Evolutionary conservation across 2,113 vertebrate species (phyloP), one percentile per base, ranked within the genome.

Genomic region (Bos indicus): DNA sequence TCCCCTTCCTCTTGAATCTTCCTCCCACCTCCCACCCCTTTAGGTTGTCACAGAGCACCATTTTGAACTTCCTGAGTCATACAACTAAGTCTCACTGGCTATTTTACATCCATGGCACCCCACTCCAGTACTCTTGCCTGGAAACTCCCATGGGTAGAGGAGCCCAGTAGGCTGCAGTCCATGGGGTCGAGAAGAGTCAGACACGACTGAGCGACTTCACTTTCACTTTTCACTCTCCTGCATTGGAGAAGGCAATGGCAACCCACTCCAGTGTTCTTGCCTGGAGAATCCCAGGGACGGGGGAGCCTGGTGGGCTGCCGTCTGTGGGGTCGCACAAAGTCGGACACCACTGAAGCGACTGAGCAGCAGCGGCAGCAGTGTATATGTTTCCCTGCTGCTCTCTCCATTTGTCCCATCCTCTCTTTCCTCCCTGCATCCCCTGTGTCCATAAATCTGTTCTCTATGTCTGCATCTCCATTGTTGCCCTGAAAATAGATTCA

Each of bases 311-410:
- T 48, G 48, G 48, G 48, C 48, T 48, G 48, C 48, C 2, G 48
- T 48, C 48, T 48, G 3, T 12, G 48, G 48, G 48, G 48, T 48
- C 2, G 2, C 2, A 2, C 11, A 48, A 2, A 48, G 48, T 48
- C 2, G 0, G 11, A 48, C 48, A 48, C 0, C 2, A 48, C 48
- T 48, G 48, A 48, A 48, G 48, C 0, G 1, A 48, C 11, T 48
- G 3, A 48, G 48, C 48, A 48, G 46, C 46, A 48, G 46, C 46
- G 0, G 48, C 48, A 48, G 48, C 4, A 26, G 36, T 43, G 40
- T 77, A 77, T 26, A 26, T 77, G 40, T 26, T 43, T 77, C 71
- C 71, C 1, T 77, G 71, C 36, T 43, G 3, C 71, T 43, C 40
- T 43, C 40, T 77, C 23, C 40, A 77, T 77, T 26, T 26, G 40